phyloP scores from a whole-genome alignment of 2,113 vertebrate species.

The Megaleporinus macrocephalus region DNA sequence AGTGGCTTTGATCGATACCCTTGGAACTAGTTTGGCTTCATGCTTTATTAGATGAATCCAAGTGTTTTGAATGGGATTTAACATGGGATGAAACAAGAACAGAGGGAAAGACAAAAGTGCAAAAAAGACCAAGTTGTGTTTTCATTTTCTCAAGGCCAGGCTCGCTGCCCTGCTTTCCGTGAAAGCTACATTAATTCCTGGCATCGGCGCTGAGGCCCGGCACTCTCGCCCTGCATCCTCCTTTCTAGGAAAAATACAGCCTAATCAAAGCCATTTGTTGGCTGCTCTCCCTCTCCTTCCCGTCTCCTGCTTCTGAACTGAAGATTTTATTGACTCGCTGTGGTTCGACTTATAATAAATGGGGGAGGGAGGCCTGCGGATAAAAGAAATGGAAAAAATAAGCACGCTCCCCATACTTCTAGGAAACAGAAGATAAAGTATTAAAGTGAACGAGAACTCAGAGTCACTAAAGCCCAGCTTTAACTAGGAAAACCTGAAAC shows the following conservation, averaged over 20 bases:
- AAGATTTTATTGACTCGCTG: conserved; percentile 44
- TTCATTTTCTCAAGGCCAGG: conserved; percentile 41
- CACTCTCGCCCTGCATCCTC: conserved; percentile 73
- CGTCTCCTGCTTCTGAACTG: conserved; percentile 34
- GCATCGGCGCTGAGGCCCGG: conserved; percentile 69
- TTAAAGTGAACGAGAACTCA: conserved; percentile 27
- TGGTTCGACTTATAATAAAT: conserved; percentile 48
- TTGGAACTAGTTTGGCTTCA: not conserved
- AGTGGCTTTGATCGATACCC: not conserved
- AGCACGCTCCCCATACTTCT: conserved; percentile 21
- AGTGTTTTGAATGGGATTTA: no score
- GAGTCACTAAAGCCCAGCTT: conserved; percentile 3
- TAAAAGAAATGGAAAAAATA: conserved; percentile 40
- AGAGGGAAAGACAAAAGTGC: conserved; percentile 3
- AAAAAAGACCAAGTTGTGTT: conserved; percentile 33
- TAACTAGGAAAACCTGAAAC: conserved; percentile 11
- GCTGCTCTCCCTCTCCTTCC: conserved; percentile 46
- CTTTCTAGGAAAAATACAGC: conserved; percentile 78
- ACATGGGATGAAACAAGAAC: not conserved
- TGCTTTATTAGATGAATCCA: no score
- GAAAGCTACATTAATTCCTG: conserved; percentile 70
- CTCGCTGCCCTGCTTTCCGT: conserved; percentile 44
- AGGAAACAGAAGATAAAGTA: conserved; percentile 35
- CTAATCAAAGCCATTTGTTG: conserved; percentile 77
- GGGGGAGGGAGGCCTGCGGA: conserved; percentile 17